phyloP scores from a whole-genome alignment of 2,113 vertebrate genomes.

The Periophthalmus modestus region DNA sequence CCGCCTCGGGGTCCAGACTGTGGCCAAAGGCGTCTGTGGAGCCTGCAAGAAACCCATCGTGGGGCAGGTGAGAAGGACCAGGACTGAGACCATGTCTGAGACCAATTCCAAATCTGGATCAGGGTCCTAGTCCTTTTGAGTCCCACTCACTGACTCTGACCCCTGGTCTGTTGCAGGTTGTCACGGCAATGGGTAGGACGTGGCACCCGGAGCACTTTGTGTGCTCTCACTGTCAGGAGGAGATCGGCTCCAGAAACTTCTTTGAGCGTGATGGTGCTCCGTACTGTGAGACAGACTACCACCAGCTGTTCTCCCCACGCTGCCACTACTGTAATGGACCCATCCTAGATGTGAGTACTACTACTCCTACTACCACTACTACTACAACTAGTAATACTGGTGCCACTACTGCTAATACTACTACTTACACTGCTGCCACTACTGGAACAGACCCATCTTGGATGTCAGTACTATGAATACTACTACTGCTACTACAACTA shows the following conservation, averaged over 20 bases:
- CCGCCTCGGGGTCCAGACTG: constrained; percentile 90
- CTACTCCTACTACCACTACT: constrained; percentile 3
- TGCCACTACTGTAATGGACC: constrained; percentile 96
- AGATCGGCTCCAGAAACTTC: constrained; percentile 95
- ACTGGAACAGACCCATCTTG: neutral
- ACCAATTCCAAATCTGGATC: too few species aligned
- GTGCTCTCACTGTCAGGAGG: constrained; percentile 95
- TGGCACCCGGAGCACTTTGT: constrained; percentile 98
- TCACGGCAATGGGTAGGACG: constrained; percentile 95
- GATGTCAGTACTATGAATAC: too few species aligned
- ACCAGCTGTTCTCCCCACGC: constrained; percentile 91
- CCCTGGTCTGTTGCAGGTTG: constrained; percentile 78
- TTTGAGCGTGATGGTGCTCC: constrained; percentile 93
- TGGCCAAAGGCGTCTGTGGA: constrained; percentile 93
- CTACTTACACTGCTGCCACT: too few species aligned
- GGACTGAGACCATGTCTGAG: too few species aligned
- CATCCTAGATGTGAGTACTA: constrained; percentile 90
- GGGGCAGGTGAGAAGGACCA: constrained; percentile 79
- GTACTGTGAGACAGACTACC: constrained; percentile 95
- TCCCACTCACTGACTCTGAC: constrained; percentile 21
- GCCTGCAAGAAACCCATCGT: constrained; percentile 97
- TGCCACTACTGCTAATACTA: too few species aligned
- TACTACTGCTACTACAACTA: neutral
- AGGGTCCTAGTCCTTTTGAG: too few species aligned
- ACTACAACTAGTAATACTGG: constrained; percentile 33